Evolutionary conservation across 2,797 vertebrate genomes (phyloP).

Genomic region (Artibeus lituratus): DNA sequence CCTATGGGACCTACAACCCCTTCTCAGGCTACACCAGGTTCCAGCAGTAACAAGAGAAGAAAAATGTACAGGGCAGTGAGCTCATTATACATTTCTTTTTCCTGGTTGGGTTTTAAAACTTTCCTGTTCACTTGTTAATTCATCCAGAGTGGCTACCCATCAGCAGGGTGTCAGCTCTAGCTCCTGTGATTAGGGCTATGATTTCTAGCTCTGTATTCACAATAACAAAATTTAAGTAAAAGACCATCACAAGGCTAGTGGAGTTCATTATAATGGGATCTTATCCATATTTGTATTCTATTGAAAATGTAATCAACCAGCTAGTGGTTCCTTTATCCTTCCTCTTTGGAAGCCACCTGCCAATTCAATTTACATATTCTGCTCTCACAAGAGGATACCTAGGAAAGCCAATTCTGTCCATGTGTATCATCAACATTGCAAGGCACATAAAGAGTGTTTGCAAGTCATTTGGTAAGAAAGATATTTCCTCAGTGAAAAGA

Average conservation of each 20-base stretch:
- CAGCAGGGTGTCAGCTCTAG: background rate
- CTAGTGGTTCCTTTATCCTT: background rate
- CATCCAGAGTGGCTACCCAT: background rate
- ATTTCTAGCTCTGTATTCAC: constrained; percentile 3
- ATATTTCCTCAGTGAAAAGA: background rate
- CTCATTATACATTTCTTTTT: background rate
- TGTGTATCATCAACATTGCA: background rate
- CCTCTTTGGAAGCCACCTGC: background rate
- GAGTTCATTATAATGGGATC: constrained; percentile 41
- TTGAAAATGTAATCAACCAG: background rate
- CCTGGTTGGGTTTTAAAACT: background rate
- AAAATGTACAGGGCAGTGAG: background rate
- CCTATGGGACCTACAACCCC: background rate
- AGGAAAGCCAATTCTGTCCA: background rate
- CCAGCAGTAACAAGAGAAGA: background rate
- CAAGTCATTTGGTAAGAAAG: background rate
- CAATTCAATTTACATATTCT: constrained; percentile 33
- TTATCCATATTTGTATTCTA: constrained; percentile 38
- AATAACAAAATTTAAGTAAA: constrained; percentile 41
- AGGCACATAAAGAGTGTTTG: background rate
- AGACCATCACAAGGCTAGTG: background rate
- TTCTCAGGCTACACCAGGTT: background rate
- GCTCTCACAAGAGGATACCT: background rate
- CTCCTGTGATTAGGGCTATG: background rate
- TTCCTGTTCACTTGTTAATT: constrained; percentile 35